These are phyloP conservation scores for Protodeltote pygarga DNA, from an alignment of 2,888 invertebrate genomes.

Conservation along the genomic window DNA sequence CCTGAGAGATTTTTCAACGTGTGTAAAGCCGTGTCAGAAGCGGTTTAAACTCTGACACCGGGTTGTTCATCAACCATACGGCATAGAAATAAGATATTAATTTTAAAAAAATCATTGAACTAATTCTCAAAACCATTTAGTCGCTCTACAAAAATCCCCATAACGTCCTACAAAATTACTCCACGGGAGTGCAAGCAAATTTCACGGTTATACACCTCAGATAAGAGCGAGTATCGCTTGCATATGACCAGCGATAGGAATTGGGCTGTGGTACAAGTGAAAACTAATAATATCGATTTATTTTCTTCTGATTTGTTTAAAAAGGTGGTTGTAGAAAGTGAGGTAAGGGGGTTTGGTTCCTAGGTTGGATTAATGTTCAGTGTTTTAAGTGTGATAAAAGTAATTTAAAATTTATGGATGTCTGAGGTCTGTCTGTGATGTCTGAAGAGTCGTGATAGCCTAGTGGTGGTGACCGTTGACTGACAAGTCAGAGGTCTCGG, in stretches of 20 bases:
- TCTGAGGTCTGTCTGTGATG: no score
- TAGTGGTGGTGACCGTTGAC: no score
- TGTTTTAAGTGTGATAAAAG: no score
- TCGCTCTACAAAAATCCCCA: slow-evolving; percentile 72
- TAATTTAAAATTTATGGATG: no score
- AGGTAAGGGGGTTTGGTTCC: no score
- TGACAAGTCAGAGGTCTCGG: no score
- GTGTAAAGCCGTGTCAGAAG: no score
- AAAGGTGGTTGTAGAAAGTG: slow-evolving; percentile 3
- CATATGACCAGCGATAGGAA: slow-evolving; percentile 56
- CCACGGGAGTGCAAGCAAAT: slow-evolving; percentile 52
- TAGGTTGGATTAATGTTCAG: no score
- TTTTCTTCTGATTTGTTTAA: slow-evolving; percentile 30
- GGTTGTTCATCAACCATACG: no score
- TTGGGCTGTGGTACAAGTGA: slow-evolving; percentile 71
- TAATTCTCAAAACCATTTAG: slow-evolving; percentile 58
- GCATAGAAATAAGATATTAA: background rate
- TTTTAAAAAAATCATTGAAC: slow-evolving; percentile 12
- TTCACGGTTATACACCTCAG: slow-evolving; percentile 60
- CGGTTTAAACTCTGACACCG: no score
- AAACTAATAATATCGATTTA: slow-evolving; percentile 50
- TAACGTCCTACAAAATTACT: slow-evolving; percentile 83
- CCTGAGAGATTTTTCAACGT: no score
- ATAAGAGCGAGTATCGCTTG: slow-evolving; percentile 62
- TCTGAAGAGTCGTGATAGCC: no score